Base-by-base conservation (phyloP, 2,888 invertebrate genomes). In the Drosophila acutilabella region DNA sequence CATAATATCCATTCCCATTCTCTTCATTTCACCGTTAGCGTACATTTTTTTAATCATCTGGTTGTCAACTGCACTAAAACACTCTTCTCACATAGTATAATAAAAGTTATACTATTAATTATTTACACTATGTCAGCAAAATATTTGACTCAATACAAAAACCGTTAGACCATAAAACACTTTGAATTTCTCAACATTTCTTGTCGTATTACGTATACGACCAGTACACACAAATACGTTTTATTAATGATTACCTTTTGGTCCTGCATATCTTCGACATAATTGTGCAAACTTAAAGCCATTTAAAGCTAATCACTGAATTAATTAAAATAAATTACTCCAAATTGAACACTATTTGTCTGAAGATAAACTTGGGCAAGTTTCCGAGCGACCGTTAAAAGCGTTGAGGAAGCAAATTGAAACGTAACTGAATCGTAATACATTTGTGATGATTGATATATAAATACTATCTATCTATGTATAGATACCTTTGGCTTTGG, bases 231-330 rank as follows among this genome's bases (percentile, higher is more conserved):
- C 11, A 50, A n/a, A 5, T n/a, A 33, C 14, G 10, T 23, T 4
- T 2, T 26, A n/a, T 18, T 13, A n/a, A n/a, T 38, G 18, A 36
- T 81, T 80, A 82, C 84, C 81, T 86, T 52, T 45, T 72, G 45
- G 20, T 72, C 81, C 11, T 61, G 71, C 13, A 3, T 48, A 23
- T 64, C 75, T 41, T 72, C 69, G 14, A 83, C 72, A 59, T 69
- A 77, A 57, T 83, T 81, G 60, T 86, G 74, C 10, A 86, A 74
- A 47, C 83, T 83, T 56, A 83, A 58, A 18, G 64, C 87, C 81
- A 83, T 77, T 66, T 69, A 16, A 8, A 48, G 13, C 33, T 33
- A 11, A n/a, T 8, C 30, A 64, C 23, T 33, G 23, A 47, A 2
- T 18, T 16, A 14, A 48, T 48, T 14, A 1, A 16, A 33, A 16